Evolutionary conservation across 2,797 vertebrate genomes (phyloP).

Genomic region (Aeoliscus strigatus): DNA sequence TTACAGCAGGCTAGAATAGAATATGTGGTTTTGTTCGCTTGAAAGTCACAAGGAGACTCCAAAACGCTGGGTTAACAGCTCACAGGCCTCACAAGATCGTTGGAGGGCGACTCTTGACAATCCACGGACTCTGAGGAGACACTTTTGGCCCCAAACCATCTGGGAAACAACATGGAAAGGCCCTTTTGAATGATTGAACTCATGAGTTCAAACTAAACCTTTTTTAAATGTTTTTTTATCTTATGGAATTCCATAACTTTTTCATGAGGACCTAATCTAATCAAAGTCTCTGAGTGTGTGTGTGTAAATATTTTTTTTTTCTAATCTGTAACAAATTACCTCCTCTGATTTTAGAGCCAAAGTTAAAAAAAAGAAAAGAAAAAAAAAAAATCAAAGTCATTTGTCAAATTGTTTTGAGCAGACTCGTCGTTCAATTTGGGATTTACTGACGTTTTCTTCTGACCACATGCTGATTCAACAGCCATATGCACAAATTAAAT

Average conservation of each 20-base stretch:
- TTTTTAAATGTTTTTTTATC: constrained; percentile 38
- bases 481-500: constrained; percentile 15
- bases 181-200: constrained; percentile 27
- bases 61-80: constrained; percentile 53
- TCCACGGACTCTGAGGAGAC: constrained; percentile 34
- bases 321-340: constrained; percentile 59
- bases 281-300: too few species aligned
- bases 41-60: constrained; percentile 55
- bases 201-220: constrained; percentile 46
- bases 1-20: constrained; percentile 27
- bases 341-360: constrained; percentile 62
- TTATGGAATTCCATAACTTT: constrained; percentile 33
- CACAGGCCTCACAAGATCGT: constrained; percentile 38
- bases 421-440: constrained; percentile 15
- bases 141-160: constrained; percentile 46
- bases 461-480: constrained; percentile 33
- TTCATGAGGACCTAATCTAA: constrained; percentile 49
- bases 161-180: constrained; percentile 40
- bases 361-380: too few species aligned
- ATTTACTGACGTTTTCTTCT: constrained; percentile 28
- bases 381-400: constrained; percentile 15
- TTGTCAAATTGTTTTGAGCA: constrained; percentile 21
- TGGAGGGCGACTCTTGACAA: constrained; percentile 56
- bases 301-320: constrained; percentile 23
- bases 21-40: constrained; percentile 49